A percentile compares a stretch with the other conserved stretches of the same genome.
phyloP scores from a whole-genome alignment of 1,140 invertebrate genomes.

The Penaeus indicus region DNA sequence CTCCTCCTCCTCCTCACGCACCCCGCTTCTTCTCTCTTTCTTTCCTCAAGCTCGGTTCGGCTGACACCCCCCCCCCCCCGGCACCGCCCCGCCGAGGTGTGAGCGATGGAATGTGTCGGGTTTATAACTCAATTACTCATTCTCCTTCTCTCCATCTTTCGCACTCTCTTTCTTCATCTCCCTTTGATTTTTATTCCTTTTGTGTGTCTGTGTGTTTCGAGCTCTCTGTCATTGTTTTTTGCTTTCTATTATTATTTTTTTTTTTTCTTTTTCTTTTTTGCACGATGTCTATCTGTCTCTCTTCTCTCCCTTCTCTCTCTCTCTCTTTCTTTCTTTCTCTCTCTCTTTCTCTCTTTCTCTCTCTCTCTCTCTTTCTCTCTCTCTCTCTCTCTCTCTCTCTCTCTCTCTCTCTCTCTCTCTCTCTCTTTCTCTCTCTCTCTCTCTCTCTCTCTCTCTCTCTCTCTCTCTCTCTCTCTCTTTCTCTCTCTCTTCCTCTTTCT shows the following conservation, averaged over 20 bases:
- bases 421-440: not conserved
- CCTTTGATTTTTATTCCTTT: not conserved
- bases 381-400: conserved; percentile 10
- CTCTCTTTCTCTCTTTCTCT: not conserved
- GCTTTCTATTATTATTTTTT: too few relatives aligned
- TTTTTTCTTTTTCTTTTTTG: not conserved
- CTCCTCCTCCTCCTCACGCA: too few relatives aligned
- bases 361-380: not conserved
- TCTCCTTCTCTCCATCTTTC: conserved; percentile 4
- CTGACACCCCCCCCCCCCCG: too few relatives aligned
- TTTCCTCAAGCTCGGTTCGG: too few relatives aligned
- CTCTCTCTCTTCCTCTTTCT: too few relatives aligned
- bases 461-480: not conserved
- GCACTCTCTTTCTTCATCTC: not conserved
- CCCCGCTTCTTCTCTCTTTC: too few relatives aligned
- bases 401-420: conserved; percentile 1
- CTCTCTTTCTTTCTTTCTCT: conserved; percentile 17
- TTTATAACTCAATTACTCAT: not conserved
- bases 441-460: too few relatives aligned
- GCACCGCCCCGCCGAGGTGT: too few relatives aligned
- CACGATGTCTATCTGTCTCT: not conserved
- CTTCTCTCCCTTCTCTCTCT: not conserved
- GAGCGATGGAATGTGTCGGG: not conserved
- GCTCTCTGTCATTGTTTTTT: too few relatives aligned
- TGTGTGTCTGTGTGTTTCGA: too few relatives aligned